Evolutionary conservation across 2,888 invertebrate genomes (phyloP), one percentile per base, ranked within the genome.

Genomic region (Cinara cedri): DNA sequence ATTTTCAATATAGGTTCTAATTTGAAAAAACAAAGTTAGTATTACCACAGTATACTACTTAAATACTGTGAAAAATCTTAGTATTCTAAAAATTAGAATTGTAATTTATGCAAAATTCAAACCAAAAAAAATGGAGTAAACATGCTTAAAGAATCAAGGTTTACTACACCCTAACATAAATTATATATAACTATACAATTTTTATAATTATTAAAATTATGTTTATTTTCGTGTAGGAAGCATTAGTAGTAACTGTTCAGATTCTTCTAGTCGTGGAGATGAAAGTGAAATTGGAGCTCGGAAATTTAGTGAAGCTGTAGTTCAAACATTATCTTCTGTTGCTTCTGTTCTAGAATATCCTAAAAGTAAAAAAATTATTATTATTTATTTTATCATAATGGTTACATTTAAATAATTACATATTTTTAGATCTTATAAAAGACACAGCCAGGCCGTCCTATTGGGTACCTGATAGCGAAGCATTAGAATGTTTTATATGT

Each of bases 381-480:
- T n/a, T 26, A 42, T 13, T 19, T 21, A 49, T 49, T 42, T 26
- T 4, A 63, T 13, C 34, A 6, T 34, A 34, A 34, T n/a, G 21
- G 13, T 46, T n/a, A 6, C 49, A 4, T 65, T 68, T 66, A 63
- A 19, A 72, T 44, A 10, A 74, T 21, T 71, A 68, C 80, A 78
- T 55, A 34, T 55, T 83, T 84, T 8, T 81, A 90, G 90, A 88
- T 72, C 85, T 91, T 65, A 90, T 94, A 66, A 93, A 93, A 85
- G 92, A 92, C 82, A 88, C 90, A 6, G 92, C 91, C 8, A 87
- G 93, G 55, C 94, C 94, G 0, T 86, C 89, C 0, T 94, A 94
- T 85, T 94, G 94, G 94, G 89, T 91, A 49, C 92, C 93, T 0
- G 94, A 94, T 85, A 88, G 88, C 8, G 90, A 92, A 83, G 90